These are phyloP conservation scores for Etheostoma cragini DNA, from an alignment of 2,113 vertebrate species.

Conservation along the genomic window DNA sequence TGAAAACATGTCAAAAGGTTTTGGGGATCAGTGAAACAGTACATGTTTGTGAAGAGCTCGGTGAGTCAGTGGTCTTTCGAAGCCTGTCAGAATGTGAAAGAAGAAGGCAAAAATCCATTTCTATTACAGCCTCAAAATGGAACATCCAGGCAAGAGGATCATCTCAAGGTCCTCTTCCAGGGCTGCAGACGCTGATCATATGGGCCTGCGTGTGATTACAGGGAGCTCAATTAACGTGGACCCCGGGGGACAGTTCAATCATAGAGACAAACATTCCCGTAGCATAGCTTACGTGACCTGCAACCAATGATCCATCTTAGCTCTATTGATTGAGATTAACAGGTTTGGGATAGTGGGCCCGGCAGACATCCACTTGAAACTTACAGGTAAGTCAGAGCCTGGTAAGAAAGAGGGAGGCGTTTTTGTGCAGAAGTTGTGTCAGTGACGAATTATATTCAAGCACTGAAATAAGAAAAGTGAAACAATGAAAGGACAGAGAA, in stretches of 20 bases:
- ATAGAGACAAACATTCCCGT: constrained; percentile 72
- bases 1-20: constrained; percentile 8
- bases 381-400: constrained; percentile 10
- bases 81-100: constrained; percentile 39
- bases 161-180: constrained; percentile 49
- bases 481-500: neutral
- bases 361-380: constrained; percentile 37
- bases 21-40: neutral
- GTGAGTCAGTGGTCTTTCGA: constrained; percentile 19
- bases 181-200: constrained; percentile 54
- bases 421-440: neutral
- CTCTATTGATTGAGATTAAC: constrained; percentile 69
- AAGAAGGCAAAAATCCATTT: constrained; percentile 69
- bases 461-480: neutral
- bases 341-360: constrained; percentile 49
- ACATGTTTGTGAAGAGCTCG: constrained; percentile 12
- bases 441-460: constrained; percentile 22
- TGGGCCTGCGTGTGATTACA: constrained; percentile 65
- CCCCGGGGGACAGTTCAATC: constrained; percentile 70
- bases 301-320: constrained; percentile 69
- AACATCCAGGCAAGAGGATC: constrained; percentile 54
- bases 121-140: constrained; percentile 58
- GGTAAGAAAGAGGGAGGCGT: neutral
- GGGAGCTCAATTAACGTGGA: constrained; percentile 71
- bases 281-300: constrained; percentile 76